Conservation (phyloP, 2,113 vertebrate species). For the Crotalus viridis region DNA sequence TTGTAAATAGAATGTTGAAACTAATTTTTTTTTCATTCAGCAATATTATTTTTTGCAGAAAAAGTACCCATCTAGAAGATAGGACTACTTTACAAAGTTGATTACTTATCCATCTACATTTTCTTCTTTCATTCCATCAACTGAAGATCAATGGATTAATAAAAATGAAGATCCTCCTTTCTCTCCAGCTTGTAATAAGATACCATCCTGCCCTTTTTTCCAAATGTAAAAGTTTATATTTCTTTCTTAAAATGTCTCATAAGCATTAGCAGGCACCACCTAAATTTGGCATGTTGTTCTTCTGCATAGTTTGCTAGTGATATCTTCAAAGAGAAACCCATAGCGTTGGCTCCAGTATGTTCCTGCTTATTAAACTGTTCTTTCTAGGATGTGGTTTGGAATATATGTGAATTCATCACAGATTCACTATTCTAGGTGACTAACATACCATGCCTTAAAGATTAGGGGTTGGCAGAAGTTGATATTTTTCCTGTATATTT, state of each 20-base stretch:
- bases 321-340: neutral
- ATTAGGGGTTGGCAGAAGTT: neutral
- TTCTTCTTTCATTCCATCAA: neutral
- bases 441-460: neutral
- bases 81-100: neutral
- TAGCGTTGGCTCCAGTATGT: constrained; percentile 20
- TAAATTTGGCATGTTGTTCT: constrained; percentile 54
- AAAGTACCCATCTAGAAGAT: neutral
- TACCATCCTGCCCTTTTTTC: neutral
- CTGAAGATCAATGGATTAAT: neutral
- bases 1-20: neutral
- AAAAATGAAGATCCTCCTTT: neutral
- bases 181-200: neutral
- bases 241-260: constrained; percentile 17
- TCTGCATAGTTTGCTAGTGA: constrained; percentile 62
- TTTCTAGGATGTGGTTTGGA: neutral
- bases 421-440: neutral
- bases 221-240: constrained; percentile 32
- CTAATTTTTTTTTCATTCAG: neutral
- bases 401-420: constrained; percentile 1
- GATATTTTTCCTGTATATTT: neutral
- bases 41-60: neutral
- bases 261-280: constrained; percentile 31
- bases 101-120: neutral
- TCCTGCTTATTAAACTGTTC: constrained; percentile 12